phyloP scores from a whole-genome alignment of 1,140 invertebrate genomes.

The Lepeophtheirus salmonis region DNA sequence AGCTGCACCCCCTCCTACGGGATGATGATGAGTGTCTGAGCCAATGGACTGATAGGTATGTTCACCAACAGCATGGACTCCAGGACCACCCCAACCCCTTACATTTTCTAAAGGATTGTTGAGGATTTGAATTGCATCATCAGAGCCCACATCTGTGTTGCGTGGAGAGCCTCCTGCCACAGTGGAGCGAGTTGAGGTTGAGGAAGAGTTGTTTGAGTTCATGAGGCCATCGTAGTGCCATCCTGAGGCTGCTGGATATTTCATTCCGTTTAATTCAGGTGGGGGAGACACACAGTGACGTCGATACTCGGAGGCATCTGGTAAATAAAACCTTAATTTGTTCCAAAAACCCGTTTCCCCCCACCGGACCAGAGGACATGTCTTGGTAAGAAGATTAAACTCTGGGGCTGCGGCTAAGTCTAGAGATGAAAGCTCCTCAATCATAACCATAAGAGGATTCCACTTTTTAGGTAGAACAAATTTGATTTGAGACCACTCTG shows the following conservation, averaged over 20 bases:
- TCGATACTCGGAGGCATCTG: conserved; percentile 33
- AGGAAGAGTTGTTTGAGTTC: conserved; percentile 8
- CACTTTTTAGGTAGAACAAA: conserved; percentile 63
- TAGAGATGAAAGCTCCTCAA: conserved; percentile 57
- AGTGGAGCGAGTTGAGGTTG: conserved; percentile 10
- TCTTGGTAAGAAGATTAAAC: conserved; percentile 51
- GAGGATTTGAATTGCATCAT: background rate
- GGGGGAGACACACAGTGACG: background rate
- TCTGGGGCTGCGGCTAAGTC: conserved; percentile 73
- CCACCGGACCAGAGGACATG: conserved; percentile 70
- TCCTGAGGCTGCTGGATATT: background rate
- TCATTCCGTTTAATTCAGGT: background rate
- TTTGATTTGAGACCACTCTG: conserved; percentile 89
- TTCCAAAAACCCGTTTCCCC: conserved; percentile 85
- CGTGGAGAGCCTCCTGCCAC: conserved; percentile 6
- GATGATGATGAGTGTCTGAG: background rate
- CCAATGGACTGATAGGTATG: background rate
- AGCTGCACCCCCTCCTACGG: background rate
- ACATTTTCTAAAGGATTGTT: conserved; percentile 3
- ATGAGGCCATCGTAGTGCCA: background rate
- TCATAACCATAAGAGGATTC: conserved; percentile 58
- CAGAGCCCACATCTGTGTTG: background rate
- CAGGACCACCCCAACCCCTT: too few species aligned
- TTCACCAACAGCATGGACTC: too few species aligned
- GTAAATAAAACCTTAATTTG: conserved; percentile 73